phyloP scores from a whole-genome alignment of 2,888 invertebrate genomes.

The Lamellibrachia columna region DNA sequence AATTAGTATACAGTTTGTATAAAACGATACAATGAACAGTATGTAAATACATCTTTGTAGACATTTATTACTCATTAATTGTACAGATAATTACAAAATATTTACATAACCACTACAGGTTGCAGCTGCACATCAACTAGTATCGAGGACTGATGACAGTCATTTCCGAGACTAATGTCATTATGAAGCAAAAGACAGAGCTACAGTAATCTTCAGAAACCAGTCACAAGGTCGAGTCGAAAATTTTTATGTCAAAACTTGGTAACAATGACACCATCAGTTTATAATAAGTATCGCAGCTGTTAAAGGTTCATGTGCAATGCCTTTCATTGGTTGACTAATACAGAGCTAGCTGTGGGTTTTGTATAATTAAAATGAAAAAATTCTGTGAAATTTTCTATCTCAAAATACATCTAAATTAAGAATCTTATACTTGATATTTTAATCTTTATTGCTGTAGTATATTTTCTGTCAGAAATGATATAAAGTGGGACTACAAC shows the following conservation, averaged over 20 bases:
- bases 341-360: no score
- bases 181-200: background rate
- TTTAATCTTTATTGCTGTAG: no score
- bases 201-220: background rate
- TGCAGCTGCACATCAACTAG: conserved; percentile 1
- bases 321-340: no score
- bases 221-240: background rate
- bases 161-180: conserved; percentile 3
- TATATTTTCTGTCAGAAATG: no score
- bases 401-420: no score
- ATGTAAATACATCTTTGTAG: background rate
- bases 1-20: no score
- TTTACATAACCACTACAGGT: background rate
- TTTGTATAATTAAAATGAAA: no score
- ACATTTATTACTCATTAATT: background rate
- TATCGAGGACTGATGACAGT: background rate
- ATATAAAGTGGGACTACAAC: no score
- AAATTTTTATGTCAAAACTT: background rate
- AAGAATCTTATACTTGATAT: no score
- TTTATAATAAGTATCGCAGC: background rate
- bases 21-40: background rate
- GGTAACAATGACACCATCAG: background rate
- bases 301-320: no score
- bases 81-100: conserved; percentile 12
- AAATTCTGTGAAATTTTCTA: no score